Evolutionary conservation across 2,888 invertebrate species (phyloP).

Genomic region (Empis livida): DNA sequence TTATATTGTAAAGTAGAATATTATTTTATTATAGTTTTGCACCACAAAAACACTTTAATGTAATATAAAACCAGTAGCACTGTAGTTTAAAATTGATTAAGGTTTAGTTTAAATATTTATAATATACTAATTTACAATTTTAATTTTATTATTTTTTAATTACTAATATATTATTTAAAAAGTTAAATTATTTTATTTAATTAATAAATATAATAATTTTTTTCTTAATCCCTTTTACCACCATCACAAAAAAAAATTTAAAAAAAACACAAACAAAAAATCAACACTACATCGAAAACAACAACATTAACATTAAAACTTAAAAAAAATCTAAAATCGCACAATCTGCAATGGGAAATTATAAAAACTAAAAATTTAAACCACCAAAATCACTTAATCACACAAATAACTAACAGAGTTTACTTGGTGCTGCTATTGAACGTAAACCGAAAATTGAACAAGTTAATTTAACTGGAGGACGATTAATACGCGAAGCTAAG

Average conservation of each 20-base stretch:
- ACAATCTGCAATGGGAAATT: background rate
- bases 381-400: background rate
- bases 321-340: slow-evolving; percentile 3
- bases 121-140: no score
- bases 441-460: slow-evolving; percentile 89
- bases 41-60: no score
- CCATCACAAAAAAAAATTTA: background rate
- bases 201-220: no score
- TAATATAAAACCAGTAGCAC: no score
- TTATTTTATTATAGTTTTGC: no score
- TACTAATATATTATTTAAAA: no score
- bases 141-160: no score
- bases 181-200: no score
- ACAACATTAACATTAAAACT: slow-evolving; percentile 7
- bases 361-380: slow-evolving; percentile 1
- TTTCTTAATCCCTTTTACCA: no score
- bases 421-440: slow-evolving; percentile 87
- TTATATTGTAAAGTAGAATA: no score
- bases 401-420: slow-evolving; percentile 45
- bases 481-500: slow-evolving; percentile 95
- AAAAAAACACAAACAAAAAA: background rate
- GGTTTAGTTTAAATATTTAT: no score
- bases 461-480: slow-evolving; percentile 88
- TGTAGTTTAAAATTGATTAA: no score
- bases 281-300: background rate